A percentile compares a stretch with the other conserved stretches of the same genome.
phyloP scores from a whole-genome alignment of 2,797 vertebrate genomes.

The Phoxinus dragarum region DNA sequence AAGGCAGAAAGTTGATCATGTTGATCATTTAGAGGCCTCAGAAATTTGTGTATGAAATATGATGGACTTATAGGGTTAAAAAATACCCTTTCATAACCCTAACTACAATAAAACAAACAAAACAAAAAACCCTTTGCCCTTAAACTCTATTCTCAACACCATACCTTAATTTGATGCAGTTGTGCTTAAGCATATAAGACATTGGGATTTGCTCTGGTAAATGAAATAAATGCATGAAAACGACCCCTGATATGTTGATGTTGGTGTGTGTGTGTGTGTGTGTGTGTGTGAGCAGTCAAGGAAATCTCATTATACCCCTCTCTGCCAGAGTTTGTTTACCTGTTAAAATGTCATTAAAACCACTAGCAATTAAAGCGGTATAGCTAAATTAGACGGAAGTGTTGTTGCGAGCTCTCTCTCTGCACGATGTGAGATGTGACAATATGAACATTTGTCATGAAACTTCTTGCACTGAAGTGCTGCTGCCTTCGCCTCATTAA shows the following conservation, averaged over 20 bases:
- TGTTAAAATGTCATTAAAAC: slow-evolving; percentile 37
- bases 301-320: slow-evolving; percentile 33
- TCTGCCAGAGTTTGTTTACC: slow-evolving; percentile 42
- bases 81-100: not conserved
- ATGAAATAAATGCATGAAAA: not conserved
- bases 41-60: too few species aligned
- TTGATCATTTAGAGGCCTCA: too few species aligned
- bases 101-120: not conserved
- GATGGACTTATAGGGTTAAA: not conserved
- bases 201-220: not conserved
- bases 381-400: slow-evolving; percentile 21
- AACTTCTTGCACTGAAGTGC: slow-evolving; percentile 26
- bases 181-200: not conserved
- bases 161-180: not conserved
- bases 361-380: slow-evolving; percentile 20
- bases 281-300: slow-evolving; percentile 2
- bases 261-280: not conserved
- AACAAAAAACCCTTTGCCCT: not conserved
- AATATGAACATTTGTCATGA: slow-evolving; percentile 10
- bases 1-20: not conserved
- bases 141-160: not conserved
- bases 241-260: not conserved
- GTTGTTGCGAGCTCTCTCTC: not conserved
- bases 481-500: slow-evolving; percentile 45
- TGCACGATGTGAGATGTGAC: slow-evolving; percentile 17